Evolutionary conservation across 2,113 vertebrate species (phyloP), one percentile per base, ranked within the genome.

Genomic region (Hemiscyllium ocellatum): DNA sequence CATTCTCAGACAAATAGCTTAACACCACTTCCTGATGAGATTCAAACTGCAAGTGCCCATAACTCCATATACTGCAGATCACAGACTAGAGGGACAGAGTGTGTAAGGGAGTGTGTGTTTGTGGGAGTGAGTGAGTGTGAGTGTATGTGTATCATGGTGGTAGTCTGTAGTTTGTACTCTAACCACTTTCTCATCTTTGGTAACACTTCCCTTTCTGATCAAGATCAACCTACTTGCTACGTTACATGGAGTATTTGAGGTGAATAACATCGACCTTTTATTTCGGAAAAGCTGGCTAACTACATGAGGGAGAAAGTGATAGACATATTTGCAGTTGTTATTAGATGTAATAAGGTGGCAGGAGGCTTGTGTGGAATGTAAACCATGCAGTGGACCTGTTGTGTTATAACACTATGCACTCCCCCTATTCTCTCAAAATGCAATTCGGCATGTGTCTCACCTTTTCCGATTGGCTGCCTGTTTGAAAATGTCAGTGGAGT

Each of bases 401-500:
- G 37, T 90, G 52, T 13, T 89, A 8, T 56, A 65, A 15, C 29
- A 61, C 61, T 17, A 24, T 26, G 24, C 3, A n/a, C 61, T 61
- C 26, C 37, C 47, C 66, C 89, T 37, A 37, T 66, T 91, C 17
- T n/a, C 89, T 65, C n/a, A 66, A 10, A 17, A n/a, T 8, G 1
- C 66, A 3, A 8, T 56, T 65, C 1, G 87, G 33, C 4, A 10
- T 6, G 94, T 0, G 0, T 96, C 98, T 98, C 97, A 99, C 99
- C 99, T 97, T 98, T 98, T 66, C 97, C 98, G 97, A 99, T 99
- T 95, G 99, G 98, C 96, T 99, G 98, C 96, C 97, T 98, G 96
- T 98, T 99, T 52, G 97, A 98, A 96, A 98, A 99, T n/a, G 98
- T 98, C 96, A 98, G 97, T 1, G 99, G 99, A 0, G 98, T 97